These are phyloP conservation scores for Porphyrio hochstetteri DNA, from an alignment of 2,113 vertebrate species.

Conservation along the genomic window DNA sequence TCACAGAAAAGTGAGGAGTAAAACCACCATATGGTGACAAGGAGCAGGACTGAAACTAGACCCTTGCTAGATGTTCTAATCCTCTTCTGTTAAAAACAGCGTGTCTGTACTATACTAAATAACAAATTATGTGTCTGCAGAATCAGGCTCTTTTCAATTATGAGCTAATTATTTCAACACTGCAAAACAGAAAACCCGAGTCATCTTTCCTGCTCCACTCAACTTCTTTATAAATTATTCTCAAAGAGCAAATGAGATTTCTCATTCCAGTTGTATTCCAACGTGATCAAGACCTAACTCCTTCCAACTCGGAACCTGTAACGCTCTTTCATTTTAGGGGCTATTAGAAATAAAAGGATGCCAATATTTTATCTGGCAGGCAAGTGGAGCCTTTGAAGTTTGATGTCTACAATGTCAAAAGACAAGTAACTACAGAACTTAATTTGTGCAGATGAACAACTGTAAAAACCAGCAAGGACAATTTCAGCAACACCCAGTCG, in stretches of 20 bases:
- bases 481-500: conserved; percentile 11
- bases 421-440: conserved; percentile 25
- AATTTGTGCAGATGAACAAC: conserved; percentile 26
- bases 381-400: conserved; percentile 43
- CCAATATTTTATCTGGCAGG: conserved; percentile 28
- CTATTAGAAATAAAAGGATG: conserved; percentile 19
- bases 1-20: neutral
- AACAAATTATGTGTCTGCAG: neutral
- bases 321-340: neutral
- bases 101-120: neutral
- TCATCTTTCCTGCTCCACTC: neutral
- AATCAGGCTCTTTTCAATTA: neutral
- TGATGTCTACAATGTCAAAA: conserved; percentile 4
- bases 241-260: conserved; percentile 18
- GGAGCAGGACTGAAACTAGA: neutral
- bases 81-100: neutral
- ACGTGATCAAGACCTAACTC: neutral
- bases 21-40: neutral
- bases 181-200: neutral
- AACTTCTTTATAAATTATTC: conserved; percentile 20
- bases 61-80: neutral
- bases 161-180: neutral
- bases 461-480: conserved; percentile 13
- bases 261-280: conserved; percentile 26
- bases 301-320: conserved; percentile 10